phyloP scores from a whole-genome alignment of 2,797 vertebrate species.

The Phaenicophaeus curvirostris region DNA sequence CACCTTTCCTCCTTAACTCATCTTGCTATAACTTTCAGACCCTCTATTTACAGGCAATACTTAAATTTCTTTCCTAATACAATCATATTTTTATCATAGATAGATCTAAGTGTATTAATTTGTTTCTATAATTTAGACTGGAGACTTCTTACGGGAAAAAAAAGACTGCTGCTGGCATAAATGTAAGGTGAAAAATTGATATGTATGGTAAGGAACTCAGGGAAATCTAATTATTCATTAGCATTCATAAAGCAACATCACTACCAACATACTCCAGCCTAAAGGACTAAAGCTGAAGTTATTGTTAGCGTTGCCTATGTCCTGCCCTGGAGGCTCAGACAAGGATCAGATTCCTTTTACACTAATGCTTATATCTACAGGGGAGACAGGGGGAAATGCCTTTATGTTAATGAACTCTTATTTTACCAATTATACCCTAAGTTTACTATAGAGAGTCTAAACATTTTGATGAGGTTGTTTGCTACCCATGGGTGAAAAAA shows the following conservation, averaged over 20 bases:
- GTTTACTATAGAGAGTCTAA: not conserved
- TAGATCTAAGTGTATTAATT: not conserved
- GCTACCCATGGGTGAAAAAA: not conserved
- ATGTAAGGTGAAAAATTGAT: not conserved
- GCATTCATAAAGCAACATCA: not conserved
- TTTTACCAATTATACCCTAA: not conserved
- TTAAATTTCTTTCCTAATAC: not conserved
- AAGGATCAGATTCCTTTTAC: not conserved
- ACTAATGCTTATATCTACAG: rapidly evolving
- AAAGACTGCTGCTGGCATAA: not conserved
- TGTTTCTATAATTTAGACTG: not conserved
- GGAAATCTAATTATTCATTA: slow-evolving; percentile 32
- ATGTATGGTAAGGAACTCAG: not conserved
- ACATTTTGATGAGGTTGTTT: not conserved
- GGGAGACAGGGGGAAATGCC: rapidly evolving
- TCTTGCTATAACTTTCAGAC: not conserved
- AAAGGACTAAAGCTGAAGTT: not conserved
- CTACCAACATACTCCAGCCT: not conserved
- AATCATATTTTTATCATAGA: not conserved
- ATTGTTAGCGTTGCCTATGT: not conserved
- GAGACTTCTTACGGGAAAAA: not conserved
- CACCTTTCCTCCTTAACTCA: not conserved
- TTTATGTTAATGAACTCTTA: not conserved
- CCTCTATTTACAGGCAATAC: not conserved
- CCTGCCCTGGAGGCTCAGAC: not conserved